Base-by-base conservation (phyloP, 1,140 invertebrate species). In the Zaprionus vittiger region DNA sequence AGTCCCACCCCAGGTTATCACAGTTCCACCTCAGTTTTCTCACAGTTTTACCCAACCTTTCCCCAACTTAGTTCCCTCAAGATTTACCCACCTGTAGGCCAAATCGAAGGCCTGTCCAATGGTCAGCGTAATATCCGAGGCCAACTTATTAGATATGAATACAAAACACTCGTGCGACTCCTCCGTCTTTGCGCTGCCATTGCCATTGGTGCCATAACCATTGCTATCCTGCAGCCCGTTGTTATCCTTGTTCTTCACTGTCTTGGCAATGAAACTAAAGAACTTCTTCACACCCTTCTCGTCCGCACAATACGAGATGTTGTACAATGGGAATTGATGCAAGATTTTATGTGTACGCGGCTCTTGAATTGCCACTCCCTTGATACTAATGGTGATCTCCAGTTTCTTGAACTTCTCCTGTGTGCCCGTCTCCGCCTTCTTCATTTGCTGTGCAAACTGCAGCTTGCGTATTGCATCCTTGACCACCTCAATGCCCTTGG, bases 51-150 rank as follows among this genome's bases (percentile, higher is more conserved):
- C 26, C 3, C 4, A 26, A 26, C 2, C 26, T 26, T 26, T 26
- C 26, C 26, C 6, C 6, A 26, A 3, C 4, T 26, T 26, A 26
- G 26, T 26, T 5, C 26, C 26, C 5, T 26, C 28, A 31, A 9
- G 6, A 9, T 31, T 31, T 11, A 31, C 89, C 75, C 72, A 95
- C 94, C 95, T 96, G 93, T 99, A 99, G n/a, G 98, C 98, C 79
- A 99, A 94, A 94, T 99, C 98, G 93, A 99, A 99, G 0, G 98
- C 98, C 93, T 99, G 98, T 4, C 98, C 98, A 82, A 99, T 99
- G 12, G 98, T 99, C 71, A 99, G 93, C 11, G 98, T 99, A 68
- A 99, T 99, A 92, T 99, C 98, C 82, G 99, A 98, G 7, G 98
- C 97, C 87, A 99, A 94, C 94, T 99, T 99, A 85, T 99, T 98